Percentiles rank a stretch among this genome's conserved stretches.
Conservation (phyloP, 2,113 vertebrate genomes). For the Syngnathus floridae region DNA sequence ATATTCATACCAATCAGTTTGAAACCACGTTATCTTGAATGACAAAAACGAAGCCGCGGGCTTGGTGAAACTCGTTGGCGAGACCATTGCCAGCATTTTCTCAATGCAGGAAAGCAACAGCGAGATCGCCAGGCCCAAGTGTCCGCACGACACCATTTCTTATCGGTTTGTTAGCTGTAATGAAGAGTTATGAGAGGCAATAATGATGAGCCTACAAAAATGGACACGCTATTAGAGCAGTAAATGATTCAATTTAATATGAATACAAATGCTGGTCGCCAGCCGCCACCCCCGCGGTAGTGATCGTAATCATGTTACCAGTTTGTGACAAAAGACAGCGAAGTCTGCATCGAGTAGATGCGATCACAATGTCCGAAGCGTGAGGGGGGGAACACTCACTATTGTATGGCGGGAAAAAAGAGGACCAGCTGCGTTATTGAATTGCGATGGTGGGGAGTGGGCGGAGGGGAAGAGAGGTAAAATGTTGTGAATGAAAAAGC, state of each 20-base stretch:
- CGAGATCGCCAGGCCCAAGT: neutral
- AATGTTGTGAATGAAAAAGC: conserved; percentile 48
- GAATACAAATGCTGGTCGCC: conserved; percentile 32
- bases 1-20: conserved; percentile 13
- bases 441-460: conserved; percentile 15
- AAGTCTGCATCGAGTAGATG: conserved; percentile 18
- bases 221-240: conserved; percentile 34
- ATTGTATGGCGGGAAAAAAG: conserved; percentile 33
- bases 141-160: conserved; percentile 23
- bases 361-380: conserved; percentile 26
- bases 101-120: neutral
- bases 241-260: conserved; percentile 39
- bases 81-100: conserved; percentile 4
- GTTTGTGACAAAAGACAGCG: conserved; percentile 29
- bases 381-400: conserved; percentile 14
- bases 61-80: neutral
- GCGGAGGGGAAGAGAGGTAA: conserved; percentile 19
- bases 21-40: conserved; percentile 39
- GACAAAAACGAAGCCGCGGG: conserved; percentile 23
- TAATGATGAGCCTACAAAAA: conserved; percentile 49
- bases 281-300: conserved; percentile 15
- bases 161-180: conserved; percentile 46
- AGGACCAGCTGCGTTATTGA: conserved; percentile 27
- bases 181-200: conserved; percentile 47
- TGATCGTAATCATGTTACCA: conserved; percentile 34